These are phyloP conservation scores for Stenolophus ochropezus DNA, from an alignment of 2,888 invertebrate species.

Conservation along the genomic window DNA sequence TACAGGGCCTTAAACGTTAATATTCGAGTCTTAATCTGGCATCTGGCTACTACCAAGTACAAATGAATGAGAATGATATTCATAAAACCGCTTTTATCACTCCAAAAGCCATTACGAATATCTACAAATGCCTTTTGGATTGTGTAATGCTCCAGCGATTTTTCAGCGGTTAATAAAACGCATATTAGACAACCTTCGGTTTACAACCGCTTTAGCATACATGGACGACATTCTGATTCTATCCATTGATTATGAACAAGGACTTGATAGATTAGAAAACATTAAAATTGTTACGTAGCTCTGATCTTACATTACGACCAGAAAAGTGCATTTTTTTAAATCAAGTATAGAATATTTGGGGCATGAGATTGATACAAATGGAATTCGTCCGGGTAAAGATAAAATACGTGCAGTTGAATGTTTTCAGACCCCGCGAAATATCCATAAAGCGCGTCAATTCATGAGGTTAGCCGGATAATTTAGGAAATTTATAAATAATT, in stretches of 20 bases:
- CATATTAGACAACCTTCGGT: not conserved
- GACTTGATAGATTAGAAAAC: not conserved
- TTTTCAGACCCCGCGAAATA: not conserved
- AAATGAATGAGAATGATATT: constrained; percentile 64
- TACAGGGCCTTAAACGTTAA: constrained; percentile 66
- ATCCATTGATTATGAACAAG: not conserved
- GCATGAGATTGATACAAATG: constrained; percentile 46
- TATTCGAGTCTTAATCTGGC: constrained; percentile 67
- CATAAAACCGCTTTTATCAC: constrained; percentile 67
- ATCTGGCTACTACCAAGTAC: constrained; percentile 67
- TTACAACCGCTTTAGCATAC: constrained; percentile 41
- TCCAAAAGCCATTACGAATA: constrained; percentile 67
- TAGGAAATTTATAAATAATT: constrained; percentile 61
- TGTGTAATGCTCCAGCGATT: constrained; percentile 67
- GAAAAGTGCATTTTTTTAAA: constrained; percentile 34
- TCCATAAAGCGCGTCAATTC: constrained; percentile 63
- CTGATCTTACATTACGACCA: not conserved
- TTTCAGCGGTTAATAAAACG: constrained; percentile 67
- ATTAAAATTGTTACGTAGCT: not conserved
- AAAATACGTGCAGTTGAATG: constrained; percentile 63
- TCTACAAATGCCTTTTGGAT: constrained; percentile 67
- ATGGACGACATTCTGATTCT: constrained; percentile 57
- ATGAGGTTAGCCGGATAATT: not conserved
- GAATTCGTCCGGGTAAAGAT: constrained; percentile 62
- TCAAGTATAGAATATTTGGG: constrained; percentile 58